These are phyloP conservation scores for Pipistrellus kuhlii DNA, from an alignment of 2,797 vertebrate genomes.

Conservation along the genomic window DNA sequence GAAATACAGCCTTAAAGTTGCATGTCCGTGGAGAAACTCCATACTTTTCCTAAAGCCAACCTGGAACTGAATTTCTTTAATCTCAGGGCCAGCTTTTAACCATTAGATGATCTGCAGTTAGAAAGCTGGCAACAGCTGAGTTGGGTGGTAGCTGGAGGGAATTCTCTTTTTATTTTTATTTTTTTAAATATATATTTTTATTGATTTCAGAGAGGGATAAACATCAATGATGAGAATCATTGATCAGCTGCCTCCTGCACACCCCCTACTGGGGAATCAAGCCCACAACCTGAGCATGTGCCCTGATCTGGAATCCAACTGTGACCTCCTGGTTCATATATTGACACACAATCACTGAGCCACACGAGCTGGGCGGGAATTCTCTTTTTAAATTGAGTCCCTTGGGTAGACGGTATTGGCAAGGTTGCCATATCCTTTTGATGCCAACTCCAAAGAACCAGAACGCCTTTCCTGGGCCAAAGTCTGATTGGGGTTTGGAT, in stretches of 20 bases:
- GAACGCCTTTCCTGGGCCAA: not conserved
- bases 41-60: not conserved
- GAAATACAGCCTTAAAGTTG: constrained; percentile 52
- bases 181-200: not conserved
- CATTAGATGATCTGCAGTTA: constrained; percentile 47
- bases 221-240: not conserved
- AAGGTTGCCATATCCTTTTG: not conserved
- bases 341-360: not conserved
- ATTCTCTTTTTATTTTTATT: not conserved
- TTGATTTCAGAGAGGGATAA: not conserved
- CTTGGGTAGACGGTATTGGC: constrained; percentile 61
- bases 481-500: not conserved
- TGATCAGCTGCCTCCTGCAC: not conserved
- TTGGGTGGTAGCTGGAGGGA: constrained; percentile 26
- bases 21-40: constrained; percentile 48
- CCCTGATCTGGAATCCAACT: not conserved
- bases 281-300: not conserved
- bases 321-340: not conserved
- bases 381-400: constrained; percentile 44
- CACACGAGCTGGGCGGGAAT: not conserved
- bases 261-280: not conserved
- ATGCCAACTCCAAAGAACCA: not conserved
- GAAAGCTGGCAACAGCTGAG: not conserved
- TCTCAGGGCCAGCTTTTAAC: constrained; percentile 53
- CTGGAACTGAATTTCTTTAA: constrained; percentile 62